Conservation (phyloP, 1,140 invertebrate species). For the Drosophila obscura region DNA sequence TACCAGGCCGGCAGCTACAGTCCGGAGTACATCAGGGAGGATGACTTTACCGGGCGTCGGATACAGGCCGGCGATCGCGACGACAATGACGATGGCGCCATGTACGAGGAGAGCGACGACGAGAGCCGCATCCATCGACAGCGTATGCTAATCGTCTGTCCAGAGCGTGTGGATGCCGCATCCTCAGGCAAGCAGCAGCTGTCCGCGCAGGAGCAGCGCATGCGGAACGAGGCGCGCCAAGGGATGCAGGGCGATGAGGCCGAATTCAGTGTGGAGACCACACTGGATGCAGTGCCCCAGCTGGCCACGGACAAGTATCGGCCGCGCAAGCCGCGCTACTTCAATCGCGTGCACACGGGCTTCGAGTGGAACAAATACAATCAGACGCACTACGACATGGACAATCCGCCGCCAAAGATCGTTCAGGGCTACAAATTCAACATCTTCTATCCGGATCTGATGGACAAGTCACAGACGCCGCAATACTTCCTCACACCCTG, state of each 20-base stretch:
- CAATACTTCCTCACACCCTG: constrained; percentile 96
- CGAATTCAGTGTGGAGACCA: constrained; percentile 95
- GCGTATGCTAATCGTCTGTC: constrained; percentile 52
- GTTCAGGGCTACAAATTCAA: constrained; percentile 99
- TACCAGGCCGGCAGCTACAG: constrained; percentile 94
- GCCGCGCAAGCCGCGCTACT: constrained; percentile 98
- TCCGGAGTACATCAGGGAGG: constrained; percentile 88
- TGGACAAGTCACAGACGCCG: constrained; percentile 97
- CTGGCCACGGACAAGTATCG: constrained; percentile 99
- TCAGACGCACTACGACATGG: constrained; percentile 99
- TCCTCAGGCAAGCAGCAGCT: constrained; percentile 2
- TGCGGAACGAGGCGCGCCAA: constrained; percentile 92
- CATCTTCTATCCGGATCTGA: constrained; percentile 99
- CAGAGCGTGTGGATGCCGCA: constrained; percentile 44
- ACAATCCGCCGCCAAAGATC: constrained; percentile 99
- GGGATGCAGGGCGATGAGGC: constrained; percentile 96
- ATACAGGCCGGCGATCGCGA: constrained; percentile 63
- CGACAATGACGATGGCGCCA: constrained; percentile 90
- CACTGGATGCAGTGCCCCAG: constrained; percentile 93
- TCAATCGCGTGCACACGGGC: constrained; percentile 97
- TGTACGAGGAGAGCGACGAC: constrained; percentile 63
- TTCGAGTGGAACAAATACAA: constrained; percentile 99
- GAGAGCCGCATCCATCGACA: constrained; percentile 58
- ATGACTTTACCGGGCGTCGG: constrained; percentile 54
- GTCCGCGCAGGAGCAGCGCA: constrained; percentile 86